Evolutionary conservation across 2,113 vertebrate species (phyloP).

Genomic region (Nymphicus hollandicus): DNA sequence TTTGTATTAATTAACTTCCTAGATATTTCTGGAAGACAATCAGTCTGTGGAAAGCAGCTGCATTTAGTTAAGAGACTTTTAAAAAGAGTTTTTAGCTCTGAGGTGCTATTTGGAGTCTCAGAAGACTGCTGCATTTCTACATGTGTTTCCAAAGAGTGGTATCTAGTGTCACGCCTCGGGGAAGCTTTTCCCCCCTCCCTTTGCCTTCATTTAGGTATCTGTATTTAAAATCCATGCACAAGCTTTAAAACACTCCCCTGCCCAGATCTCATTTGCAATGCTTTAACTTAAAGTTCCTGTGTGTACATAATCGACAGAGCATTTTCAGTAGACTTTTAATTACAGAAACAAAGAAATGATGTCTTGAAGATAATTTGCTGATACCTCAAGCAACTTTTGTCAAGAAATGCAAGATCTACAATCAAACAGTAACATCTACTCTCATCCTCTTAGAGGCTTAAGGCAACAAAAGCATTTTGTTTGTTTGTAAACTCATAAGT

Average conservation of each 20-base stretch:
- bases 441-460: constrained; percentile 10
- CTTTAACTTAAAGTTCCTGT: background rate
- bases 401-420: background rate
- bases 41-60: constrained; percentile 72
- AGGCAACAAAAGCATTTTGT: constrained; percentile 21
- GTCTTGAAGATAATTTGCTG: background rate
- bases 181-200: background rate
- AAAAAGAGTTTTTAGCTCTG: constrained; percentile 47
- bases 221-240: background rate
- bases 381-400: background rate
- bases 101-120: constrained; percentile 54
- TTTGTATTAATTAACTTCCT: constrained; percentile 69
- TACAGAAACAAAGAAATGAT: background rate
- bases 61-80: constrained; percentile 70
- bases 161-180: constrained; percentile 57
- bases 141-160: constrained; percentile 28
- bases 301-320: background rate
- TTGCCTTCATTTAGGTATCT: background rate
- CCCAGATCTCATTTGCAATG: background rate
- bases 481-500: background rate
- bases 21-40: constrained; percentile 67
- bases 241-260: background rate
- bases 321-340: background rate
- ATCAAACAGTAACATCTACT: background rate
- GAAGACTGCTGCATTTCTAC: constrained; percentile 62